A percentile compares a stretch with the other conserved stretches of the same genome.
phyloP scores from a whole-genome alignment of 2,113 vertebrate species.

The Sinosuthora webbiana region DNA sequence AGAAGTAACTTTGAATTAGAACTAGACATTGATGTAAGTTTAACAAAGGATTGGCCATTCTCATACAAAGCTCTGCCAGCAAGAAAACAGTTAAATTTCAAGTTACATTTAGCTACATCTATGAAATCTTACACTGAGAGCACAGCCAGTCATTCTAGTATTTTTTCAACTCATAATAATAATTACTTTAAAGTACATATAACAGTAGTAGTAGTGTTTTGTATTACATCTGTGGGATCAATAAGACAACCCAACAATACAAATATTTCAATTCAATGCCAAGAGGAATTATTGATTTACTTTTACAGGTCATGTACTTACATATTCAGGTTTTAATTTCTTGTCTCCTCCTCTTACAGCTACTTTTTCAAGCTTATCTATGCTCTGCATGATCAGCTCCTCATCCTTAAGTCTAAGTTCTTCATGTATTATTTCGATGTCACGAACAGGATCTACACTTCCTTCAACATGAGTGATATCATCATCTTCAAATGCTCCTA shows the following conservation, averaged over 20 bases:
- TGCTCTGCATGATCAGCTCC: slow-evolving; percentile 86
- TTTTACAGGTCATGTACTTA: slow-evolving; percentile 72
- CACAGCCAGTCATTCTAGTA: slow-evolving; percentile 80
- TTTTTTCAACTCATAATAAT: slow-evolving; percentile 78
- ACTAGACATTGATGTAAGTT: neutral
- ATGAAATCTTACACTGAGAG: slow-evolving; percentile 68
- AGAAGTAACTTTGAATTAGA: neutral
- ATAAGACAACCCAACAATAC: neutral
- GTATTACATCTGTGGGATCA: neutral
- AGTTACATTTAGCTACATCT: slow-evolving; percentile 70
- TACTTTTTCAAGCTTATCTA: slow-evolving; percentile 96
- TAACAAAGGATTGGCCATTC: neutral
- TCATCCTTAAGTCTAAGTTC: slow-evolving; percentile 94
- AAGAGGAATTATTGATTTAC: neutral
- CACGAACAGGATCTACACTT: slow-evolving; percentile 92
- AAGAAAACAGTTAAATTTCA: neutral
- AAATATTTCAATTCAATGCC: neutral
- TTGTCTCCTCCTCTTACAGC: slow-evolving; percentile 90
- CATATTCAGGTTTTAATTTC: slow-evolving; percentile 95
- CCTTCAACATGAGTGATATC: slow-evolving; percentile 97
- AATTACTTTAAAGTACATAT: slow-evolving; percentile 75
- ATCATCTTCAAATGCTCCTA: slow-evolving; percentile 95
- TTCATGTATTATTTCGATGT: slow-evolving; percentile 92
- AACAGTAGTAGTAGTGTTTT: slow-evolving; percentile 58
- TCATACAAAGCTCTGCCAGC: neutral